A percentile compares a stretch with the other conserved stretches of the same genome.
phyloP scores from a whole-genome alignment of 2,113 vertebrate species.

The Scalopus aquaticus region DNA sequence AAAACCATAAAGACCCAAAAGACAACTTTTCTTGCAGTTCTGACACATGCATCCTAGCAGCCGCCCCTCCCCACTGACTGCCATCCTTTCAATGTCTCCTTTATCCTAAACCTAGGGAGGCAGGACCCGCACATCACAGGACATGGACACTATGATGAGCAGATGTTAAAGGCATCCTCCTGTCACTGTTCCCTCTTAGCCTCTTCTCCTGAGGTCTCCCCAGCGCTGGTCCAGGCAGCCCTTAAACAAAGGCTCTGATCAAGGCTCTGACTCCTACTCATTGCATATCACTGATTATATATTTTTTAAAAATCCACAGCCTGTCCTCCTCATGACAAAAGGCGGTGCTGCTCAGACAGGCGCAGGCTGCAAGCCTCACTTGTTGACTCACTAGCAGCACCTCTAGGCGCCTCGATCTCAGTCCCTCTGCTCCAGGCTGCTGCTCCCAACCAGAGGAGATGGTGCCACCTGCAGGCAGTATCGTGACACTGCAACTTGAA shows the following conservation, averaged over 20 bases:
- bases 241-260: too few species aligned
- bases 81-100: neutral
- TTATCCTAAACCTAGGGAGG: neutral
- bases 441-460: neutral
- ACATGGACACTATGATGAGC: neutral
- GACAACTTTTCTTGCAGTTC: too few species aligned
- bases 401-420: neutral
- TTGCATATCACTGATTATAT: neutral
- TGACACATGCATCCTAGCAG: too few species aligned
- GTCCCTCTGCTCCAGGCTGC: too few species aligned
- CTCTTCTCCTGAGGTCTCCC: neutral
- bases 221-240: neutral
- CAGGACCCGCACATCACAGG: neutral
- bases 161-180: neutral
- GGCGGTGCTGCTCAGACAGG: neutral
- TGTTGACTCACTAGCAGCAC: neutral
- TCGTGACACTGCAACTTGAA: slow-evolving; percentile 24
- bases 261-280: neutral
- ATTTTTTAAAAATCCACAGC: neutral
- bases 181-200: neutral
- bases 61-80: too few species aligned
- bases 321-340: neutral
- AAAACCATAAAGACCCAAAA: neutral
- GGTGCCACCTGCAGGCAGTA: slow-evolving; percentile 49
- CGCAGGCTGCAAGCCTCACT: neutral